A percentile compares a stretch with the other conserved stretches of the same genome.
These are phyloP conservation scores for Momotus momota DNA, from an alignment of 2,797 vertebrate species.

Conservation along the genomic window DNA sequence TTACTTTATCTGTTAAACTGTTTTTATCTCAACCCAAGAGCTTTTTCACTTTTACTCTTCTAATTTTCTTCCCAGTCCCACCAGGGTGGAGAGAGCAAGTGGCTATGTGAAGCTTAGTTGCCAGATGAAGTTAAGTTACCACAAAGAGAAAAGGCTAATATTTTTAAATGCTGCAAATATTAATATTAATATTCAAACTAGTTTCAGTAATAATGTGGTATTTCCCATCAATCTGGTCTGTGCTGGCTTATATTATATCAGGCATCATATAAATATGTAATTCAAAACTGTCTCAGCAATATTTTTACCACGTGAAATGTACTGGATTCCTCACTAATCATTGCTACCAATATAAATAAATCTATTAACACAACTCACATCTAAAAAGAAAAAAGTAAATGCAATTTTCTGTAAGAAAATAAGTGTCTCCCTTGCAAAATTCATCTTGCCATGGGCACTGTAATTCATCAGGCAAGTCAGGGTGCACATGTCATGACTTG, in stretches of 20 bases:
- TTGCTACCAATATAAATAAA: not conserved
- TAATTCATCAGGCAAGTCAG: not conserved
- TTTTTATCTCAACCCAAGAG: not conserved
- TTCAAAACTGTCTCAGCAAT: not conserved
- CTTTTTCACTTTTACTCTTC: not conserved
- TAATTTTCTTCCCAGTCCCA: not conserved
- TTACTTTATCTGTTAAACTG: not conserved
- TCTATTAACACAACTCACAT: not conserved
- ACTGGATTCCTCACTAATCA: not conserved
- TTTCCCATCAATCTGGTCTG: not conserved
- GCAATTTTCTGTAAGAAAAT: not conserved
- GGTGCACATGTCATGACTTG: not conserved
- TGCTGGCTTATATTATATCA: not conserved
- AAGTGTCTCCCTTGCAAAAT: not conserved
- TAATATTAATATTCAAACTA: not conserved
- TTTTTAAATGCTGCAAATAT: slow-evolving; percentile 38
- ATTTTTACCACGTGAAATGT: not conserved
- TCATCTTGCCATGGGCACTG: not conserved
- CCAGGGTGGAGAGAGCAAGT: not conserved
- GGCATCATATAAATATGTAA: not conserved
- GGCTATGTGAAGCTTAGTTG: not conserved
- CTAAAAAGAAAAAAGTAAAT: not conserved
- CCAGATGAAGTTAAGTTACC: not conserved
- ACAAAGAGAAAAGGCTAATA: slow-evolving; percentile 26
- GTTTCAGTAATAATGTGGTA: not conserved